Conservation (phyloP, 2,888 invertebrate genomes). For the Icerya purchasi region DNA sequence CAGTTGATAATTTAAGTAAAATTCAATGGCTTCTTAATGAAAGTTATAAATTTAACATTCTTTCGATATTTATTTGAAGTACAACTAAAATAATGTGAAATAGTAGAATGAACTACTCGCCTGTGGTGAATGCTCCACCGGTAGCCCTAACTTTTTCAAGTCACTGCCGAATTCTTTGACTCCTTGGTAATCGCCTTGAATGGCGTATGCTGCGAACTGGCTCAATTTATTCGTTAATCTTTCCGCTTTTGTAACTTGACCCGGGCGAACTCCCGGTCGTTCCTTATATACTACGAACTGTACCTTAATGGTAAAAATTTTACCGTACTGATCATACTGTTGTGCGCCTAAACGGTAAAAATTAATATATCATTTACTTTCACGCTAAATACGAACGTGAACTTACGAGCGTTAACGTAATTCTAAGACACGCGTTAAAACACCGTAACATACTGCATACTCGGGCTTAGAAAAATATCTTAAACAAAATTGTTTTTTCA, state of each 20-base stretch:
- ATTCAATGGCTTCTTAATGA: too few species aligned
- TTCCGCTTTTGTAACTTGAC: conserved; percentile 83
- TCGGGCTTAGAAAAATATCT: too few species aligned
- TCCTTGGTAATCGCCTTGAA: conserved; percentile 80
- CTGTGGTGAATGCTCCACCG: conserved; percentile 93
- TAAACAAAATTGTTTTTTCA: too few species aligned
- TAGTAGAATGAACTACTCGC: too few species aligned
- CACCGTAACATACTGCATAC: too few species aligned
- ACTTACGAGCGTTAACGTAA: too few species aligned
- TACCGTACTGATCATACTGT: conserved; percentile 96
- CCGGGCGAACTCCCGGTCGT: conserved; percentile 83
- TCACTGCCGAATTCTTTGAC: conserved; percentile 85
- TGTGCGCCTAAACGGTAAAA: conserved; percentile 73
- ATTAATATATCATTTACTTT: too few species aligned
- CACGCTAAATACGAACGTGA: too few species aligned
- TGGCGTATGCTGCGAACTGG: conserved; percentile 82
- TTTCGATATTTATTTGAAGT: too few species aligned
- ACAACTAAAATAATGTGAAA: neutral
- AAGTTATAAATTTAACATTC: too few species aligned
- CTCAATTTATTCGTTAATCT: conserved; percentile 73
- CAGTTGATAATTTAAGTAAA: too few species aligned
- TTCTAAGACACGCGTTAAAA: too few species aligned
- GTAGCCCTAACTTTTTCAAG: conserved; percentile 75
- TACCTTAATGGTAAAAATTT: conserved; percentile 87
- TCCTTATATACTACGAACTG: conserved; percentile 98